These are phyloP conservation scores for Salticus scenicus DNA, from an alignment of 2,888 invertebrate genomes.

Conservation along the genomic window DNA sequence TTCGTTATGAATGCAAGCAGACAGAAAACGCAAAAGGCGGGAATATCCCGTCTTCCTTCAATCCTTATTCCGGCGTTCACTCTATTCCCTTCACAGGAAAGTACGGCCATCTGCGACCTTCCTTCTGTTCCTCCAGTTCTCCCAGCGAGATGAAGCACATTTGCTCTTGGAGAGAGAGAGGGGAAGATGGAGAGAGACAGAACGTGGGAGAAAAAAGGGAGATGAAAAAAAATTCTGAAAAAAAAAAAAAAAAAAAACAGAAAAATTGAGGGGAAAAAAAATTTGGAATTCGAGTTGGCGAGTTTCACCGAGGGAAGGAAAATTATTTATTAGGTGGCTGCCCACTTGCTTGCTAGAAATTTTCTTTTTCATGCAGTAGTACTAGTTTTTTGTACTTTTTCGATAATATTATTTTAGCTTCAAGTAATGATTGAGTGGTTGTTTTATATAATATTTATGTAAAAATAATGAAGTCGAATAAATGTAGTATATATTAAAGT, in stretches of 20 bases:
- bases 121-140: background rate
- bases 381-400: too few species aligned
- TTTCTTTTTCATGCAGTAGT: background rate
- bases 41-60: conserved; percentile 16
- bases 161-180: background rate
- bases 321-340: conserved; percentile 66
- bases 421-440: too few species aligned
- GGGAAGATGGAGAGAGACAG: conserved; percentile 19
- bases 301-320: conserved; percentile 35
- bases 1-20: conserved; percentile 64
- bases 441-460: too few species aligned
- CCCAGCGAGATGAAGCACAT: conserved; percentile 40
- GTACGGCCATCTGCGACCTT: conserved; percentile 57
- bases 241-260: too few species aligned
- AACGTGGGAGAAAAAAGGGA: conserved; percentile 3
- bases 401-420: too few species aligned
- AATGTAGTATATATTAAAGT: too few species aligned
- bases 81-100: conserved; percentile 16
- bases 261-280: background rate
- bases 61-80: conserved; percentile 9
- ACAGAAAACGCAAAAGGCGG: conserved; percentile 42
- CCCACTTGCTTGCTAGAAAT: conserved; percentile 39
- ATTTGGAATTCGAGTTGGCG: conserved; percentile 35
- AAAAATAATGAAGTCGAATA: too few species aligned
- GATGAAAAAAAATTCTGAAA: conserved; percentile 14